phyloP scores from a whole-genome alignment of 1,140 invertebrate species.

The Drosophila ercepeae region DNA sequence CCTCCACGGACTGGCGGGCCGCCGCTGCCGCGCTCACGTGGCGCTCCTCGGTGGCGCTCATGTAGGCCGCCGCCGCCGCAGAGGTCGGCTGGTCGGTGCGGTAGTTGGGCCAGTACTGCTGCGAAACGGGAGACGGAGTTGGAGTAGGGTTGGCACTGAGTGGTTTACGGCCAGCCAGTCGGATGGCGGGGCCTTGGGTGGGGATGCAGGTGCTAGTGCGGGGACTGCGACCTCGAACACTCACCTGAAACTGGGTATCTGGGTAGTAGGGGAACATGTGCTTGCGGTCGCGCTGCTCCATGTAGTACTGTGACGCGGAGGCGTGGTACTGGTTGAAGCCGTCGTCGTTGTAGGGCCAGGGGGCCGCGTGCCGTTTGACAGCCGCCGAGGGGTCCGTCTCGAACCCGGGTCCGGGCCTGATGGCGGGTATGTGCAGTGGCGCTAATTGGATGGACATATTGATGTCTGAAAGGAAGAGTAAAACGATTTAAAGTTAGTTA shows the following conservation, averaged over 20 bases:
- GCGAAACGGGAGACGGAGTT: conserved; percentile 9
- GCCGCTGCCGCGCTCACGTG: conserved; percentile 76
- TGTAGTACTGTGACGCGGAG: conserved; percentile 73
- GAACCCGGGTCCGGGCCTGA: conserved; percentile 80
- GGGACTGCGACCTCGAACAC: conserved; percentile 22
- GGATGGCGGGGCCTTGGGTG: conserved; percentile 2
- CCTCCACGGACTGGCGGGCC: conserved; percentile 81
- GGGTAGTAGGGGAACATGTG: conserved; percentile 82
- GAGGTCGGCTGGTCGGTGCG: conserved; percentile 73
- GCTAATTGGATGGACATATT: conserved; percentile 82
- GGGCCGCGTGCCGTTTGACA: conserved; percentile 81
- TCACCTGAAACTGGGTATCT: conserved; percentile 83
- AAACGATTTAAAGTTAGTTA: not conserved
- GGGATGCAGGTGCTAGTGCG: not conserved
- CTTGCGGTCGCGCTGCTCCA: conserved; percentile 82
- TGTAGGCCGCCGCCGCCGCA: conserved; percentile 75
- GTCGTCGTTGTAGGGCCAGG: conserved; percentile 80
- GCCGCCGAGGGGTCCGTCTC: conserved; percentile 79
- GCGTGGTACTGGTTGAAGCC: conserved; percentile 80
- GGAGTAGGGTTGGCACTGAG: conserved; percentile 36
- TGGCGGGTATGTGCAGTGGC: conserved; percentile 83
- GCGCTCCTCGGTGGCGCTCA: conserved; percentile 78
- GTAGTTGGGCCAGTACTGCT: conserved; percentile 81
- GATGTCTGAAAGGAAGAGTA: conserved; percentile 58
- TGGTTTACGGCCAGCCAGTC: conserved; percentile 45